Percentiles rank a stretch among this genome's conserved stretches.
Conservation (phyloP, 2,797 vertebrate species). For the Lateolabrax maculatus region DNA sequence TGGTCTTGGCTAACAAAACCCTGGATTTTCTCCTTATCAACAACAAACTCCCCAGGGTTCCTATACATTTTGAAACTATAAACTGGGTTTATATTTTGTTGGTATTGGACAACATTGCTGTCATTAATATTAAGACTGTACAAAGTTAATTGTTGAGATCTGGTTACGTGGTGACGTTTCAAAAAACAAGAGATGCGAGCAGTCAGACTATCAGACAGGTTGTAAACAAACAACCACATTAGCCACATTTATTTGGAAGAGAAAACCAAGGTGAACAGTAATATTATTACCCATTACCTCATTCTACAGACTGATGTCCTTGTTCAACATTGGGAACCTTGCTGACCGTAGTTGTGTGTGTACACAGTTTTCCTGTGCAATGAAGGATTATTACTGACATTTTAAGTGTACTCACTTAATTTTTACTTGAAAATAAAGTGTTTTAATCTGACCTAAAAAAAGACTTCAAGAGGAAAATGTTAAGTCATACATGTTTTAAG, state of each 20-base stretch:
- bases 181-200: neutral
- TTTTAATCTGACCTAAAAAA: neutral
- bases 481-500: neutral
- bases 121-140: neutral
- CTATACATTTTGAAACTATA: neutral
- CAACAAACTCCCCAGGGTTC: neutral
- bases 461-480: neutral
- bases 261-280: neutral
- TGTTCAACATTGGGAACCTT: neutral
- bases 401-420: neutral
- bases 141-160: no score
- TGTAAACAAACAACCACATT: neutral
- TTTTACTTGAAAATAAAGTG: neutral
- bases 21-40: slow-evolving; percentile 3
- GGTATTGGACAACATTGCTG: neutral
- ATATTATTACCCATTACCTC: no score
- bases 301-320: neutral
- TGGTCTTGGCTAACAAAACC: slow-evolving; percentile 52
- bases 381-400: neutral
- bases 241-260: neutral
- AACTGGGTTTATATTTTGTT: neutral
- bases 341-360: neutral
- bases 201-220: neutral
- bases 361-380: no score
- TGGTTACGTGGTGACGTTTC: rapidly evolving